These are phyloP conservation scores for Pyrocoelia pectoralis DNA, from an alignment of 2,888 invertebrate species.

Conservation along the genomic window DNA sequence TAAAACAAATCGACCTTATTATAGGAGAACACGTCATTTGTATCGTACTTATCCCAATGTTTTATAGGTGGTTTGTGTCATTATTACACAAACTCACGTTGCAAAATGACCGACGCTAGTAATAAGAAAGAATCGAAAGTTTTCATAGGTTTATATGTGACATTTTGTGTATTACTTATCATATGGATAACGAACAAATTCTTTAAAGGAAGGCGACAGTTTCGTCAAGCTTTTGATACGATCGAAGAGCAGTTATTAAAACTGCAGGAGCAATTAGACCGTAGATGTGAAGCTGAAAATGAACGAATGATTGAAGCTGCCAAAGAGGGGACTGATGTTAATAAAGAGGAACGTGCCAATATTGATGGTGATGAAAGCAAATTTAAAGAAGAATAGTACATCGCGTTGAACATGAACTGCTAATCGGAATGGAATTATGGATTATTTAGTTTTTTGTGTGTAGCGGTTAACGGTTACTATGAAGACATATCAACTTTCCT, in stretches of 20 bases:
- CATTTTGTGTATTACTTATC: constrained; percentile 50
- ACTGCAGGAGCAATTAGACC: constrained; percentile 48
- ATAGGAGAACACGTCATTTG: constrained; percentile 21
- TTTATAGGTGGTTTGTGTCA: background rate
- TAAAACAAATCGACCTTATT: constrained; percentile 25
- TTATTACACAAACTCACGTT: background rate
- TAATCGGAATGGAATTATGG: background rate
- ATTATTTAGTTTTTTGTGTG: constrained; percentile 9
- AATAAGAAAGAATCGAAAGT: constrained; percentile 21
- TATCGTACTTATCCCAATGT: background rate
- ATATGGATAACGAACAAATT: constrained; percentile 52
- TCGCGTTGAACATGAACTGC: background rate
- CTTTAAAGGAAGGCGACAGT: constrained; percentile 49
- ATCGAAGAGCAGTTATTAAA: constrained; percentile 55
- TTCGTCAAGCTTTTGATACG: constrained; percentile 53
- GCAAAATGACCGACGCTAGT: constrained; percentile 13
- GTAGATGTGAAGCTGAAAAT: constrained; percentile 26
- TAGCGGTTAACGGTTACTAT: constrained; percentile 12
- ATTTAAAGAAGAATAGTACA: background rate
- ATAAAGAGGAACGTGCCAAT: background rate
- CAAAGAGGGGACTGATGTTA: background rate
- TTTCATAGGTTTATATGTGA: constrained; percentile 39
- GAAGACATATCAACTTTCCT: background rate
- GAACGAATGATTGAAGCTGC: constrained; percentile 22
- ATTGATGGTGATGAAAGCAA: background rate